Evolutionary conservation across 2,797 vertebrate genomes (phyloP).

Genomic region (Phyllotis vaccarum): DNA sequence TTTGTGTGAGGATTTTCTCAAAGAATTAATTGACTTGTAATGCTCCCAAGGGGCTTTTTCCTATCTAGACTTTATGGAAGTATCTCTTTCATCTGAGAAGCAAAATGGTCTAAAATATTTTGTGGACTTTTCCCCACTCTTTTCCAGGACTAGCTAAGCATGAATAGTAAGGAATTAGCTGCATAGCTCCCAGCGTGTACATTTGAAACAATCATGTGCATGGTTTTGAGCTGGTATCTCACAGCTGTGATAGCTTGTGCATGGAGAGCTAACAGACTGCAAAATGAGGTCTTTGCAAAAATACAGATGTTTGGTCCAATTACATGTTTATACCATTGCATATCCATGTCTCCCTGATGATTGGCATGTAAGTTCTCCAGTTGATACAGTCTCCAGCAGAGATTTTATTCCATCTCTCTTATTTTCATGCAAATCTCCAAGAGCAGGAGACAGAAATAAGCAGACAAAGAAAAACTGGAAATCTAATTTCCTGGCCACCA

Average conservation of each 20-base stretch:
- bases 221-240: conserved; percentile 57
- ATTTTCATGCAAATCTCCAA: conserved; percentile 67
- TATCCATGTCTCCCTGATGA: background rate
- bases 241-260: conserved; percentile 60
- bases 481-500: conserved; percentile 65
- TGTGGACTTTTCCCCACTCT: background rate
- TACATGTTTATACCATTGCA: conserved; percentile 41
- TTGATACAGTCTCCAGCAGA: conserved; percentile 33
- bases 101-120: background rate
- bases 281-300: conserved; percentile 66
- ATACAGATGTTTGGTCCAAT: conserved; percentile 64
- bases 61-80: background rate
- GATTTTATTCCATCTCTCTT: conserved; percentile 47
- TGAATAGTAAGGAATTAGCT: background rate
- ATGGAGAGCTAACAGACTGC: conserved; percentile 69
- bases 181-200: background rate
- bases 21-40: background rate
- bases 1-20: background rate
- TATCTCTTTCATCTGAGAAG: conserved; percentile 39
- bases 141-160: background rate
- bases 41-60: background rate
- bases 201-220: conserved; percentile 26
- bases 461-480: conserved; percentile 73
- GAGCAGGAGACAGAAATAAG: conserved; percentile 49
- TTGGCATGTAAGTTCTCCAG: conserved; percentile 28